Evolutionary conservation across 2,113 vertebrate genomes (phyloP).

Genomic region (Haplochromis vanheusdeni): DNA sequence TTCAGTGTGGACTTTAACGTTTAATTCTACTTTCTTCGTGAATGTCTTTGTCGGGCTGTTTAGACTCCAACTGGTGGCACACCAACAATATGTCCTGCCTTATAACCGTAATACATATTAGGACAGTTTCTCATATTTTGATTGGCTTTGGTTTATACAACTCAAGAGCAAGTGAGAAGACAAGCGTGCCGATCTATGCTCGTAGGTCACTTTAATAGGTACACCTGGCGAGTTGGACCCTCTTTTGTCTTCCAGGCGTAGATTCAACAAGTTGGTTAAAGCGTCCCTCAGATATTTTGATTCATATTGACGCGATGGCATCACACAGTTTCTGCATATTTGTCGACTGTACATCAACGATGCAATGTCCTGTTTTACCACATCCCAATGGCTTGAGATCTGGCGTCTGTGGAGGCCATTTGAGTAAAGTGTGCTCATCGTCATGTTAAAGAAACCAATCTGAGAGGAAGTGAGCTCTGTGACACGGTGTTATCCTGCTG

Average conservation of each 20-base stretch:
- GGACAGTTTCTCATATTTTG: neutral
- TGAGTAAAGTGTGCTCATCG: neutral
- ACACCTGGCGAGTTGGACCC: neutral
- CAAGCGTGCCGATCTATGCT: neutral
- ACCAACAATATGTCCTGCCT: neutral
- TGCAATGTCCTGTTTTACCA: neutral
- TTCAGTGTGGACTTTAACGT: neutral
- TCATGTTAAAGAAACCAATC: neutral
- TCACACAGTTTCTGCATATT: neutral
- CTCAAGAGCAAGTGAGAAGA: neutral
- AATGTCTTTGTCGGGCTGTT: neutral
- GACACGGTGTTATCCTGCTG: neutral
- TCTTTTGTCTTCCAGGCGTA: neutral
- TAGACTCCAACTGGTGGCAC: neutral
- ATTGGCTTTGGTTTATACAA: neutral
- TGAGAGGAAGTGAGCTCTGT: neutral
- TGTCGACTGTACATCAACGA: neutral
- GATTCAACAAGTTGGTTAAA: neutral
- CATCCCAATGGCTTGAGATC: neutral
- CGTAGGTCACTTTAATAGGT: neutral
- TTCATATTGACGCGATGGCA: neutral
- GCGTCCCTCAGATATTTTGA: neutral
- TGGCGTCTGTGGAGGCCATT: neutral
- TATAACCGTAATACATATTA: neutral
- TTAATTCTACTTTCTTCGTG: neutral